Evolutionary conservation across 2,797 vertebrate genomes (phyloP), one percentile per base, ranked within the genome.

Genomic region (Microctenopoma stevenorrisi): DNA sequence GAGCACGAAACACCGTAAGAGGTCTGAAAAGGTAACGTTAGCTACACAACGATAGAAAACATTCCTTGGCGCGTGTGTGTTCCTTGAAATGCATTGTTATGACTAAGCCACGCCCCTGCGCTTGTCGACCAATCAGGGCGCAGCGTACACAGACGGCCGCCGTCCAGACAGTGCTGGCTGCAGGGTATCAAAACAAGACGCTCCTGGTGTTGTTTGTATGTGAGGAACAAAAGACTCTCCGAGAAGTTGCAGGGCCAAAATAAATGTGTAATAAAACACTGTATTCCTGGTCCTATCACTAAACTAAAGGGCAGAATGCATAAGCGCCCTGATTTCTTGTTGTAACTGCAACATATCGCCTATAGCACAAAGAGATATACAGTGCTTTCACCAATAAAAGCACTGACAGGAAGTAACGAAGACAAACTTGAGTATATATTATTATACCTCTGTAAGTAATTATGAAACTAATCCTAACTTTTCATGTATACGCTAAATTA

Each of bases 31-130:
- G 8, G 26, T 47, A 26, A 57, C 80, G 57, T 75, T 82, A 64
- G 47, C 61, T 47, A 72, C n/a, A 48, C 47, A 63, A 62, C 74
- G 47, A 79, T 13, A 79, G 82, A 87, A 91, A 90, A 93, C 94
- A 94, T 93, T 94, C 81, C 86, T 86, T 92, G 78, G 91, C 90
- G 91, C 86, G 90, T 89, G 92, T 83, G 26, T 81, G 83, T 85
- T 83, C 83, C 88, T 91, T 89, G 86, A 89, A 89, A 87, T 81
- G 89, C 73, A 93, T 92, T 92, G 90, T 93, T 92, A 63, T 79
- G 84, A 49, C 18, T 9, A 91, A 65, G 2, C 80, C 90, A 78
- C 89, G 86, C 91, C 90, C 79, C 48, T 49, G 8, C 0, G 0
- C n/a, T 0, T 4, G 53, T 8, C 0, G 52, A 26, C 89, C 87